Base-by-base conservation (phyloP, 2,113 vertebrate species). In the Numenius arquata region DNA sequence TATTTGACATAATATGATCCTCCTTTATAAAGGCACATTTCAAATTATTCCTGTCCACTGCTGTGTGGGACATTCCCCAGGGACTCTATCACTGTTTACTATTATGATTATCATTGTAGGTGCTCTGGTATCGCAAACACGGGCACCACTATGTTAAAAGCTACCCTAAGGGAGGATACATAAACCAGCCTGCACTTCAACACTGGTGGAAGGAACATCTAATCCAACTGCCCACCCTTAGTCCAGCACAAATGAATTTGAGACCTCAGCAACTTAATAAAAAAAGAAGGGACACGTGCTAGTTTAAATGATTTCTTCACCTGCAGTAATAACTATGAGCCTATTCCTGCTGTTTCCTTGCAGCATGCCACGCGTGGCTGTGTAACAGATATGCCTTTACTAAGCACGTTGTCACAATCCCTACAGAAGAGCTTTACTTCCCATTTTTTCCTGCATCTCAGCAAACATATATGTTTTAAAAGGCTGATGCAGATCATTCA, bases 81-180 rank as follows among this genome's bases (percentile, higher is more conserved):
- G 36, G 55, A 45, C 25, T 43, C 18, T 58, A 29, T 56, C 32
- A 26, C 12, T 83, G 2, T 72, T 82, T 58, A 41, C 16, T 53
- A 2, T 11, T 52, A 34, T 1, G 19, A 18, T 75, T 53, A 26
- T 48, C 38, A 2, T 12, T 61, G 67, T 7, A 50, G 63, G 32
- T 65, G 38, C 85, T 55, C 10, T 26, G 23, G 8, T 43, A 41
- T 47, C 0, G 0, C 43, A 84, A 81, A n/a, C n/a, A 3, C 2
- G 27, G 65, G 43, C 47, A 62, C 36, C 2, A 2, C 50, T 53
- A 1, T 9, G 34, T 41, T 36, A 36, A 75, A 50, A 66, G 50
- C 45, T 59, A 32, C 61, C 2, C 36, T 16, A 16, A 53, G 20
- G 20, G 16, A 65, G 22, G 19, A 32, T 29, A 23, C 14, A 36